Percentiles rank a stretch among this genome's conserved stretches.
Evolutionary conservation across 2,888 invertebrate genomes (phyloP).

Genomic region (Leptinotarsa rubiginosa): DNA sequence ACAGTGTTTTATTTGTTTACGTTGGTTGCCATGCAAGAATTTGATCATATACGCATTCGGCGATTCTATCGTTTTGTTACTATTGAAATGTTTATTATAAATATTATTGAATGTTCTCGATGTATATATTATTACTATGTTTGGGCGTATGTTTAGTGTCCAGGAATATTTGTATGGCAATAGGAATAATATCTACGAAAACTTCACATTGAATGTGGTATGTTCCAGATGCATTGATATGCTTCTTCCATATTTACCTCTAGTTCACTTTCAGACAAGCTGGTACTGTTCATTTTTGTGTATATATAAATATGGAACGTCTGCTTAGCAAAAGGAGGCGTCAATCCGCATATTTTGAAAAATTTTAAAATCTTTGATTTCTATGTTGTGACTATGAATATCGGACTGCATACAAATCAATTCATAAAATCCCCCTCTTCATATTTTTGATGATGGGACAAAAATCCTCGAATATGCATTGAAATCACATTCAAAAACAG

Average conservation of each 20-base stretch:
- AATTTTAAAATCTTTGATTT: too few species aligned
- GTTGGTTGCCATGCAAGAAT: conserved; percentile 56
- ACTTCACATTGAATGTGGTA: conserved; percentile 33
- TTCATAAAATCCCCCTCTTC: too few species aligned
- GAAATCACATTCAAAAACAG: too few species aligned
- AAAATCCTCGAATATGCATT: too few species aligned
- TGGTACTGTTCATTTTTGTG: conserved; percentile 34
- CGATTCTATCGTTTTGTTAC: conserved; percentile 52
- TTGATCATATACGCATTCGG: conserved; percentile 48
- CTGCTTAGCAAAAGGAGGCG: conserved; percentile 39
- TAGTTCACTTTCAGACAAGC: conserved; percentile 40
- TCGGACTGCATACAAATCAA: too few species aligned
- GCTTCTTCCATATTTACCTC: conserved; percentile 53
- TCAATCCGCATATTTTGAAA: conserved; percentile 21
- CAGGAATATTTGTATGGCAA: conserved; percentile 56
- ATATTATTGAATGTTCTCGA: conserved; percentile 45
- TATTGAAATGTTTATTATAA: conserved; percentile 54
- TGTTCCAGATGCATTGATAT: conserved; percentile 45
- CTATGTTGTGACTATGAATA: too few species aligned
- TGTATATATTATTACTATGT: conserved; percentile 50
- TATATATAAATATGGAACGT: conserved; percentile 44
- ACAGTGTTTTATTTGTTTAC: conserved; percentile 50
- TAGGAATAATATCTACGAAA: conserved; percentile 43
- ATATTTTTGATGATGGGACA: too few species aligned
- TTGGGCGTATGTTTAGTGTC: conserved; percentile 40